These are phyloP conservation scores for Acanthopleura granulata DNA, from an alignment of 2,888 invertebrate genomes.

Conservation along the genomic window DNA sequence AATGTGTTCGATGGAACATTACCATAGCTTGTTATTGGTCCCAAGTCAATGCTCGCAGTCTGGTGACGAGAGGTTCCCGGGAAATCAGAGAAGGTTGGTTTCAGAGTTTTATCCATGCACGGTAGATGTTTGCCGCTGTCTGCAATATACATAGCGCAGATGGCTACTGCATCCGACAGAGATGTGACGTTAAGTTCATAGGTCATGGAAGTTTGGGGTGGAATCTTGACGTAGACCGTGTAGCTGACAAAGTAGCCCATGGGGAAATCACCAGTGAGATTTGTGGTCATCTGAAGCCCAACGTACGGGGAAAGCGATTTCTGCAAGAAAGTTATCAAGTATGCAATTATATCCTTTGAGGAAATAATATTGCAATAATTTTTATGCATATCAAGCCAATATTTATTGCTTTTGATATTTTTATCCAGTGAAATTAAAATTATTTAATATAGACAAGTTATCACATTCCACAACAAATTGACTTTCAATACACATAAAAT, in stretches of 20 bases:
- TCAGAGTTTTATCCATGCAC: background rate
- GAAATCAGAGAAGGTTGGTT: background rate
- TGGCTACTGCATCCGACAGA: background rate
- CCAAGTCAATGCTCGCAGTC: background rate
- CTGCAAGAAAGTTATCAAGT: background rate
- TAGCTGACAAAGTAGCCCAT: background rate
- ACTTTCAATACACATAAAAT: no score
- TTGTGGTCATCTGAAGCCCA: background rate
- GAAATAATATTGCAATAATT: no score
- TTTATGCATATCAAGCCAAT: no score
- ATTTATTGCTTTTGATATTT: no score
- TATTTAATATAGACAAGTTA: no score
- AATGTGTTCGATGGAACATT: background rate
- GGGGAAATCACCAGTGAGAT: background rate
- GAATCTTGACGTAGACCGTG: background rate
- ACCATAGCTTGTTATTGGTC: constrained; percentile 5
- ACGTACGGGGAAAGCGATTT: background rate
- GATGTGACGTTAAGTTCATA: constrained; percentile 1
- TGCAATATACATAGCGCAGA: background rate
- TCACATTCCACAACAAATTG: no score
- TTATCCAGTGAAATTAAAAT: no score
- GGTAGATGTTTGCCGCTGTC: constrained; percentile 10
- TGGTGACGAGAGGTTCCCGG: background rate
- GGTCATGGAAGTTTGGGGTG: background rate
- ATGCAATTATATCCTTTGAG: no score